These are phyloP conservation scores for Cyrtonyx montezumae DNA, from an alignment of 2,113 vertebrate genomes.

Conservation along the genomic window DNA sequence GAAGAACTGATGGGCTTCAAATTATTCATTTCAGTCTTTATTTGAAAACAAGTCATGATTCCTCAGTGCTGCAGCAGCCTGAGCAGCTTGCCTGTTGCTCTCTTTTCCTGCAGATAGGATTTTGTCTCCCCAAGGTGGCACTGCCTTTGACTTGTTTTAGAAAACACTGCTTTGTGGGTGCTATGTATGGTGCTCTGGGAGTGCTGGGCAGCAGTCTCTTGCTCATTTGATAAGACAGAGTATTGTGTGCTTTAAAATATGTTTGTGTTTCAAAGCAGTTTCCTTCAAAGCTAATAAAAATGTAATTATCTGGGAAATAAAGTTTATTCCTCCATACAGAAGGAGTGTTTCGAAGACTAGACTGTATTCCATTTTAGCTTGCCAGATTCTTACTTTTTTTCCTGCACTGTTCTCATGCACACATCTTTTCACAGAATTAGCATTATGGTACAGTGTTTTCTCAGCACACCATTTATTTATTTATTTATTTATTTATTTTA, in stretches of 20 bases:
- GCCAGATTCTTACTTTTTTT: fast-evolving
- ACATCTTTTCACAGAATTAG: background rate
- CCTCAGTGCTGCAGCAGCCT: background rate
- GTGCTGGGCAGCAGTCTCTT: background rate
- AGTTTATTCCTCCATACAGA: background rate
- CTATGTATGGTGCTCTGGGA: background rate
- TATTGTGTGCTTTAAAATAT: background rate
- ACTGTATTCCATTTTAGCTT: background rate
- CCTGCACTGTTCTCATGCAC: background rate
- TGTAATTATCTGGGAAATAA: background rate
- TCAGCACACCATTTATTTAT: background rate
- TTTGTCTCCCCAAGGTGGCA: background rate
- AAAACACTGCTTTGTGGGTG: background rate
- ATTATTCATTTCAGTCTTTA: background rate
- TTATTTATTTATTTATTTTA: background rate
- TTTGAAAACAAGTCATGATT: background rate
- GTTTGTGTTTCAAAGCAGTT: background rate
- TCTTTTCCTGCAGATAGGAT: background rate
- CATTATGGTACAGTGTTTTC: background rate
- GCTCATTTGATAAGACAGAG: background rate
- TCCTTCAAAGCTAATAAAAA: background rate
- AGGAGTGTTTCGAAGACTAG: background rate
- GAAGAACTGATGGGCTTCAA: background rate
- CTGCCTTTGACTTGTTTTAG: background rate
- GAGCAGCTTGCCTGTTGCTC: background rate